A percentile compares a stretch with the other conserved stretches of the same genome.
phyloP scores from a whole-genome alignment of 2,113 vertebrate genomes.

The Notechis scutatus region DNA sequence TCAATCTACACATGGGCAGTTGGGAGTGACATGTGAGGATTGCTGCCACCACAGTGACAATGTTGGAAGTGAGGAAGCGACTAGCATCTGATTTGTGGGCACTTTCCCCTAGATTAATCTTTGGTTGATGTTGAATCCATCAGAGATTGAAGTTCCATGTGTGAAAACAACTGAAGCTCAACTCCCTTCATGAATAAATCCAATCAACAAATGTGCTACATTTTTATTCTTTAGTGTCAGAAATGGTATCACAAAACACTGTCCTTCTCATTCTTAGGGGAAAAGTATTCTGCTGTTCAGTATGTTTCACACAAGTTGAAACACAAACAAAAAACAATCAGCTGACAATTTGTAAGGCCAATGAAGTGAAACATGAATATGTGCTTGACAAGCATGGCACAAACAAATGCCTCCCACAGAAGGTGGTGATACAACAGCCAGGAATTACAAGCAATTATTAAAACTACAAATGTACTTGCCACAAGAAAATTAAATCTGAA shows the following conservation, averaged over 20 bases:
- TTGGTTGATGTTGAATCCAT: background rate
- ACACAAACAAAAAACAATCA: constrained; percentile 37
- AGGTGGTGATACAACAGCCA: constrained; percentile 17
- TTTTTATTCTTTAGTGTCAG: background rate
- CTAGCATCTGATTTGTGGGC: background rate
- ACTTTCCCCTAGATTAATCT: background rate
- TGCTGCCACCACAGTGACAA: background rate
- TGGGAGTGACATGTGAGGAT: background rate
- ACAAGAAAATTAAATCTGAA: background rate
- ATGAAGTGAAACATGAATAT: constrained; percentile 37
- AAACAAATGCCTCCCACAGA: constrained; percentile 32
- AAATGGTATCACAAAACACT: background rate
- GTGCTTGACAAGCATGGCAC: constrained; percentile 23
- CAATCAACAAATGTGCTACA: constrained; percentile 26
- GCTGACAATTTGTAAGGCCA: constrained; percentile 42
- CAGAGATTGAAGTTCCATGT: constrained; percentile 10
- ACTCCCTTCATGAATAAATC: background rate
- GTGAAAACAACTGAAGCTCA: constrained; percentile 28
- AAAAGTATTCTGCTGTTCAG: constrained; percentile 23
- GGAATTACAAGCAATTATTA: constrained; percentile 34
- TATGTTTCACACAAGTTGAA: constrained; percentile 37
- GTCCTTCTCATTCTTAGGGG: background rate
- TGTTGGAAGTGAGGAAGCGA: background rate
- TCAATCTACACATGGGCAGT: background rate
- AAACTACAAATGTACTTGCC: constrained; percentile 1